Percentiles rank a stretch among this genome's conserved stretches.
Evolutionary conservation across 2,797 vertebrate genomes (phyloP).

Genomic region (Falco naumanni): DNA sequence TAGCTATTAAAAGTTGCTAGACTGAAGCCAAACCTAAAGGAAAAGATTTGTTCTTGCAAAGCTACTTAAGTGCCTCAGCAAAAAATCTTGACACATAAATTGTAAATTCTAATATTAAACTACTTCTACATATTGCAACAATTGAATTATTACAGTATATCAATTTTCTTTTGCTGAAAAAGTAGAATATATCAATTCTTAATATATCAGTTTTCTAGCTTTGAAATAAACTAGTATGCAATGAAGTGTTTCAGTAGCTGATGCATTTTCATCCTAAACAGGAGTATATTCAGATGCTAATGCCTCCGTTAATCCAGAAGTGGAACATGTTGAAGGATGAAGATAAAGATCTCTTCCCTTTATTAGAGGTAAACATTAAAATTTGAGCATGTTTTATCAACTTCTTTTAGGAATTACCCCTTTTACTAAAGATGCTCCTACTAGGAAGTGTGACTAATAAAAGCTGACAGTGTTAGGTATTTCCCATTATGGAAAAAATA

Average conservation of each 20-base stretch:
- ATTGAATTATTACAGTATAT: not conserved
- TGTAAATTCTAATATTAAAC: not conserved
- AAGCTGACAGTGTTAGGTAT: not conserved
- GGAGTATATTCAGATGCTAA: slow-evolving; percentile 98
- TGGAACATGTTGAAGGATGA: slow-evolving; percentile 97
- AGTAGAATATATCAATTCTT: not conserved
- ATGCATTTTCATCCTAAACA: slow-evolving; percentile 64
- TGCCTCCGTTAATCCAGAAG: slow-evolving; percentile 96
- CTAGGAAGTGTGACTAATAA: not conserved
- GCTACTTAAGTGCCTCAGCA: not conserved
- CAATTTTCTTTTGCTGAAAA: not conserved
- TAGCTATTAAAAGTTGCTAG: not conserved
- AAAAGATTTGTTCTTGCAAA: not conserved
- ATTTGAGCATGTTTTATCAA: not conserved
- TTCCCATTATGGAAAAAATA: not conserved
- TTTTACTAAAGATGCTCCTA: not conserved
- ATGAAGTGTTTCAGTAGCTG: not conserved
- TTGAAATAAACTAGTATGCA: not conserved
- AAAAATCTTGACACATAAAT: not conserved
- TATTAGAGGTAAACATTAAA: slow-evolving; percentile 87
- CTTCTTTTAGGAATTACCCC: not conserved
- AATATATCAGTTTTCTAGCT: not conserved
- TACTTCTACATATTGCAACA: not conserved
- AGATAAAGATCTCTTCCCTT: slow-evolving; percentile 96
- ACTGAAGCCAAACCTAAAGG: not conserved